Evolutionary conservation across 2,113 vertebrate genomes (phyloP), one percentile per base, ranked within the genome.

Genomic region (Butorides virescens): DNA sequence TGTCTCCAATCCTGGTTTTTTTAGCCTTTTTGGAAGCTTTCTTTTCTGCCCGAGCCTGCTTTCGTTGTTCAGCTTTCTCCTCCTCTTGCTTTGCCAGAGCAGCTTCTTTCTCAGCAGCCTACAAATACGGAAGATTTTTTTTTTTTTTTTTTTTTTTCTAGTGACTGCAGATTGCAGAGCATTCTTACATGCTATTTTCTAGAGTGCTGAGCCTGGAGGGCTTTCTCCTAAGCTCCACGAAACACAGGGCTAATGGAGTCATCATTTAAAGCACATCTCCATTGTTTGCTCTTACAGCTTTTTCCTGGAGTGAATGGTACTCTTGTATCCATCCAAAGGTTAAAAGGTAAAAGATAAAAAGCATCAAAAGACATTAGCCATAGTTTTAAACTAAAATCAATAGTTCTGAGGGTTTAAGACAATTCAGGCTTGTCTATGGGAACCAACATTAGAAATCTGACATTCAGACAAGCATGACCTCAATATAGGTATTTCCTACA

Each of bases 71-170:
- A 0, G 73, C 92, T 95, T 98, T 98, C 25, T 99, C 99, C 30
- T 99, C 99, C 74, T 99, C 99, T 67, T 99, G 99, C 74, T 98
- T 98, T n/a, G 97, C 98, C 10, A 97, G 89, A 68, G 97, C 97
- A 34, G 99, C 99, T 97, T 99, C 99, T 96, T 99, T 99, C 97
- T 98, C 98, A 3, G 99, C 99, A 63, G 96, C 99, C 99, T 99
- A 70, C 13, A 87, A 91, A 95, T 5, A 62, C 0, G 5, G 3
- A 88, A 63, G 23, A 50, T 22, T 26, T 12, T 36, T 44, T 44
- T 44, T 20, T 62, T 39, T n/a, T n/a, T 39, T 25, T 22, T 26
- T 26, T 20, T 62, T 39, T 25, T 19, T 6, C 29, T 30, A 46
- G 30, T 32, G 52, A 71, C 53, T 65, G 36, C 44, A 95, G 37